Evolutionary conservation across 2,888 invertebrate genomes (phyloP).

Genomic region (Calliscelio sp.): DNA sequence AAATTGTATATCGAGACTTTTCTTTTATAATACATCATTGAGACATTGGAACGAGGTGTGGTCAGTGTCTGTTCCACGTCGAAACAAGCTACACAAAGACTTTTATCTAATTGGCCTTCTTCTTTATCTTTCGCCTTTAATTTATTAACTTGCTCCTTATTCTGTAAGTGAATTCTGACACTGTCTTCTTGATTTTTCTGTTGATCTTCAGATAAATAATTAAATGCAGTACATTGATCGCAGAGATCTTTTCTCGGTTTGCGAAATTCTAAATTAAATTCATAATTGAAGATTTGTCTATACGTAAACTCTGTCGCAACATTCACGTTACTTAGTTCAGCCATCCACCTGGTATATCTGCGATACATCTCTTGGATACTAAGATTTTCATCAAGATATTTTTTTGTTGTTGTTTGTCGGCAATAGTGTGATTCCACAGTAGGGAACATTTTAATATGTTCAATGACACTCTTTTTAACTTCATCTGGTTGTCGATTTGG

Average conservation of each 20-base stretch:
- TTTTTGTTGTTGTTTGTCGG: slow-evolving; percentile 4
- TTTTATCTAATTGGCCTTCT: background rate
- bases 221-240: too few relatives aligned
- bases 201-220: background rate
- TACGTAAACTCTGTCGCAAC: slow-evolving; percentile 23
- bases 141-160: too few relatives aligned
- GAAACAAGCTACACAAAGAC: slow-evolving; percentile 31
- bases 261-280: slow-evolving; percentile 4
- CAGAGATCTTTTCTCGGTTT: background rate
- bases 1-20: slow-evolving; percentile 46
- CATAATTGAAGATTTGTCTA: slow-evolving; percentile 15
- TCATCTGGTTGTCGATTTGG: too few relatives aligned
- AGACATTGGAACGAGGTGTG: slow-evolving; percentile 21
- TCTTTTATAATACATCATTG: slow-evolving; percentile 25
- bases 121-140: slow-evolving; percentile 12
- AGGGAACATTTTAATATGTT: background rate
- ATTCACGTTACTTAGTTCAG: background rate
- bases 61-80: slow-evolving; percentile 38
- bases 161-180: background rate
- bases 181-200: slow-evolving; percentile 22
- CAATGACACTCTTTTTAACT: background rate
- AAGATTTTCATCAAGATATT: background rate
- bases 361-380: slow-evolving; percentile 18
- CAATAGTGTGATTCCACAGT: slow-evolving; percentile 19
- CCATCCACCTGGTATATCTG: slow-evolving; percentile 5